phyloP scores from a whole-genome alignment of 2,797 vertebrate genomes.

The Pygocentrus nattereri region DNA sequence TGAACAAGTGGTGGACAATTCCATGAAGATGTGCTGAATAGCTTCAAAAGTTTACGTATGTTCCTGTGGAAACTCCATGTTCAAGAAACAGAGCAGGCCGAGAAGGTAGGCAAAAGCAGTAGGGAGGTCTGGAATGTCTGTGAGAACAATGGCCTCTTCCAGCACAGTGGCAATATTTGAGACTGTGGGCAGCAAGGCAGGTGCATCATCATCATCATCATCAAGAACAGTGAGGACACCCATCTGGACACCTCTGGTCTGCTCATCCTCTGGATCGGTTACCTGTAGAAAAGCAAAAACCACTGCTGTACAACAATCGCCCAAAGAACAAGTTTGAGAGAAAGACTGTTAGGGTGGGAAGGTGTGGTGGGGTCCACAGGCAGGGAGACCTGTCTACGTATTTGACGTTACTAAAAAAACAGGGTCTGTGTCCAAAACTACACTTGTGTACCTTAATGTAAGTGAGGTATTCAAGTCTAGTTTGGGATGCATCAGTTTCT shows the following conservation, averaged over 20 bases:
- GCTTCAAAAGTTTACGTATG: slow-evolving; percentile 44
- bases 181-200: slow-evolving; percentile 16
- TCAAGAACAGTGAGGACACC: slow-evolving; percentile 48
- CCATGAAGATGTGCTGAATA: slow-evolving; percentile 47
- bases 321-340: neutral
- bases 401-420: too few relatives aligned
- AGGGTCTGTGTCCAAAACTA: too few relatives aligned
- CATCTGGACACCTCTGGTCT: slow-evolving; percentile 41
- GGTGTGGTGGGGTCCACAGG: too few relatives aligned
- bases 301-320: neutral
- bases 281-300: slow-evolving; percentile 39
- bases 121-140: slow-evolving; percentile 42
- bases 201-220: slow-evolving; percentile 35
- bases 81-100: slow-evolving; percentile 40
- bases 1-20: slow-evolving; percentile 22
- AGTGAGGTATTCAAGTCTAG: too few relatives aligned
- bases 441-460: too few relatives aligned
- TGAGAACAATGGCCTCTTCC: slow-evolving; percentile 44
- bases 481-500: too few relatives aligned
- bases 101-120: slow-evolving; percentile 47
- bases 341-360: too few relatives aligned
- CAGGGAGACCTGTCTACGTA: too few relatives aligned
- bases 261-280: slow-evolving; percentile 32
- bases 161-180: slow-evolving; percentile 44
- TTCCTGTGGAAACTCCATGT: slow-evolving; percentile 33